These are phyloP conservation scores for Bufo bufo DNA, from an alignment of 2,113 vertebrate genomes.

Conservation along the genomic window DNA sequence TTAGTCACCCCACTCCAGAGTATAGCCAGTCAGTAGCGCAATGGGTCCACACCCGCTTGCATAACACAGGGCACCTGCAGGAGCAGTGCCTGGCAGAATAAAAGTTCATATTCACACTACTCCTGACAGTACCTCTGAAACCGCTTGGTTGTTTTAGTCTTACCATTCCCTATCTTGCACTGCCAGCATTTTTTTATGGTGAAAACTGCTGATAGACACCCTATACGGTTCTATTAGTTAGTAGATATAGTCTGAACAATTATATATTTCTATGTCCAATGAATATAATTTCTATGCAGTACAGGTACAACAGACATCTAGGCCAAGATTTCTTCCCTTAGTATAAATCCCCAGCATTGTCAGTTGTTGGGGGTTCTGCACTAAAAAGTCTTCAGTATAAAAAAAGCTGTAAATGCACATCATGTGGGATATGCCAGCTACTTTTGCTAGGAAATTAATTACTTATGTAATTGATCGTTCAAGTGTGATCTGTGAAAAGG, in stretches of 20 bases:
- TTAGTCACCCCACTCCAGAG: too few relatives aligned
- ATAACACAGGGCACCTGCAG: too few relatives aligned
- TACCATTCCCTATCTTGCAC: too few relatives aligned
- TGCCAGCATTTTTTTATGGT: too few relatives aligned
- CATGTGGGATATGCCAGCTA: not conserved
- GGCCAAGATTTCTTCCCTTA: not conserved
- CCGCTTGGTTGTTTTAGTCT: too few relatives aligned
- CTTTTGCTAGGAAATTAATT: slow-evolving; percentile 14
- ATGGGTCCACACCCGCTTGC: too few relatives aligned
- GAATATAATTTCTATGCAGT: not conserved
- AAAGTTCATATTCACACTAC: too few relatives aligned
- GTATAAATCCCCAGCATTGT: slow-evolving; percentile 7
- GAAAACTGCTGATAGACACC: too few relatives aligned
- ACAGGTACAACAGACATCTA: not conserved
- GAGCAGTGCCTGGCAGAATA: too few relatives aligned
- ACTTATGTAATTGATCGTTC: slow-evolving; percentile 36
- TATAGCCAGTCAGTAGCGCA: too few relatives aligned
- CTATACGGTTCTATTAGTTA: too few relatives aligned
- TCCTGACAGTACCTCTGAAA: too few relatives aligned
- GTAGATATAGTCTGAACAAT: not conserved
- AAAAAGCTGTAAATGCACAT: not conserved
- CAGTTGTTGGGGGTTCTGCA: not conserved
- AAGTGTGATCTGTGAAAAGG: slow-evolving; percentile 38
- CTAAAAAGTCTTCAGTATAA: not conserved
- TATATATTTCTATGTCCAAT: not conserved